Evolutionary conservation across 2,888 invertebrate species (phyloP).

Genomic region (Agonopterix alstromeriana): DNA sequence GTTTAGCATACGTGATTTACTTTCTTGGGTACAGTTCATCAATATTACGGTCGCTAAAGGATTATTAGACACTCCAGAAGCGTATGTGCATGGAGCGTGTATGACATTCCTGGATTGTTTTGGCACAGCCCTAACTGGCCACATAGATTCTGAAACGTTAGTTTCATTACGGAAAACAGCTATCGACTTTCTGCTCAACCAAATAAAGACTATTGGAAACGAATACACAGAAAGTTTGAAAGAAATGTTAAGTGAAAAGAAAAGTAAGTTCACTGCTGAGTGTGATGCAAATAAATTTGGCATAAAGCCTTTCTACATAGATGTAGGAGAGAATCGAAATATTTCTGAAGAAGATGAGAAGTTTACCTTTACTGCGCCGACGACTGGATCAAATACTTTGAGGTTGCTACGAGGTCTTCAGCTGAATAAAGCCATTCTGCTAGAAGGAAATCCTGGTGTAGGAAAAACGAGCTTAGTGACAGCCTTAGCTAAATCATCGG

Average conservation of each 20-base stretch:
- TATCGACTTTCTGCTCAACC: constrained; percentile 72
- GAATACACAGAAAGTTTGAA: constrained; percentile 42
- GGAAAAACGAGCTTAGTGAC: constrained; percentile 97
- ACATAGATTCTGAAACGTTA: constrained; percentile 77
- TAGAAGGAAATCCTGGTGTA: constrained; percentile 98
- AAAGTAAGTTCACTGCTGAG: constrained; percentile 46
- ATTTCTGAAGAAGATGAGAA: constrained; percentile 33
- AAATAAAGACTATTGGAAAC: constrained; percentile 61
- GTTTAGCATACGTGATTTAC: constrained; percentile 92
- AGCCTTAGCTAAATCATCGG: constrained; percentile 90
- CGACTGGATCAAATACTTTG: constrained; percentile 87
- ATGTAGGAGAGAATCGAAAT: constrained; percentile 56
- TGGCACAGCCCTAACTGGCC: constrained; percentile 87
- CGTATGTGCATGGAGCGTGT: constrained; percentile 93
- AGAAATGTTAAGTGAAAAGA: constrained; percentile 48
- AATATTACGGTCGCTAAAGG: constrained; percentile 76
- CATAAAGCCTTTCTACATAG: constrained; percentile 86
- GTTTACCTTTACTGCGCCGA: constrained; percentile 87
- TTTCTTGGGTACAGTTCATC: constrained; percentile 95
- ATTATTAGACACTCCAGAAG: constrained; percentile 73
- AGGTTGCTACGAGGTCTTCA: constrained; percentile 92
- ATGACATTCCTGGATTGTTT: constrained; percentile 94
- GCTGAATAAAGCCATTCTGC: constrained; percentile 91
- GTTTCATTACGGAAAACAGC: constrained; percentile 66
- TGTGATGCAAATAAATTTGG: constrained; percentile 76